These are phyloP conservation scores for Ptilorrhoa leucosticta DNA, from an alignment of 2,113 vertebrate genomes.

Conservation along the genomic window DNA sequence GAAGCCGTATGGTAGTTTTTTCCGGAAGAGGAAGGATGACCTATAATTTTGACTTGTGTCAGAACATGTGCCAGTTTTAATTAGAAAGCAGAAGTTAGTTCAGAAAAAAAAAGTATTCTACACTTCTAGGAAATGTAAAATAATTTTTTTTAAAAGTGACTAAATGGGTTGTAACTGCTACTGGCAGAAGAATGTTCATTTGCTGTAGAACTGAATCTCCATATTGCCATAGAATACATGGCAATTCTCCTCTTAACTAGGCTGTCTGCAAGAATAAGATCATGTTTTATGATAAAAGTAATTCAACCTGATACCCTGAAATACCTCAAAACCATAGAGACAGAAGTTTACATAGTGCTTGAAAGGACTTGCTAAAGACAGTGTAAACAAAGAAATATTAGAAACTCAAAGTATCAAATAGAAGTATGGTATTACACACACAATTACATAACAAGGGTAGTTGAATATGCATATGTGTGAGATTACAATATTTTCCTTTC, in stretches of 20 bases:
- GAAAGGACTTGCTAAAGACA: background rate
- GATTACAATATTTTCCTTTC: background rate
- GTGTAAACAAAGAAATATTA: background rate
- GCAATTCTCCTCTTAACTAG: background rate
- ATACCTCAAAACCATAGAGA: background rate
- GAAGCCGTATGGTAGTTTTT: background rate
- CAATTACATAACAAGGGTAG: background rate
- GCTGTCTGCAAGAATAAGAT: background rate
- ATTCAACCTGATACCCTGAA: background rate
- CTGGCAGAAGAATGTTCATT: background rate
- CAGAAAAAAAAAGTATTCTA: background rate
- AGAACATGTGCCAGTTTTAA: background rate
- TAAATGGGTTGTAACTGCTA: background rate
- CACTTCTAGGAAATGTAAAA: background rate
- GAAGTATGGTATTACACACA: background rate
- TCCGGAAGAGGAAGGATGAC: background rate
- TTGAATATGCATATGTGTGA: background rate
- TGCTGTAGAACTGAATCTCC: background rate
- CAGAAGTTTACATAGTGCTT: background rate
- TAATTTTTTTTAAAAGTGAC: too few relatives aligned
- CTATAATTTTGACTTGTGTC: background rate
- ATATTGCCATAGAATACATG: background rate
- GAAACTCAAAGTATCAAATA: background rate
- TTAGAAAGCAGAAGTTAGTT: background rate
- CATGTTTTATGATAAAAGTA: background rate